Conservation (phyloP, 2,888 invertebrate species). For the Microctonus hyperodae region DNA sequence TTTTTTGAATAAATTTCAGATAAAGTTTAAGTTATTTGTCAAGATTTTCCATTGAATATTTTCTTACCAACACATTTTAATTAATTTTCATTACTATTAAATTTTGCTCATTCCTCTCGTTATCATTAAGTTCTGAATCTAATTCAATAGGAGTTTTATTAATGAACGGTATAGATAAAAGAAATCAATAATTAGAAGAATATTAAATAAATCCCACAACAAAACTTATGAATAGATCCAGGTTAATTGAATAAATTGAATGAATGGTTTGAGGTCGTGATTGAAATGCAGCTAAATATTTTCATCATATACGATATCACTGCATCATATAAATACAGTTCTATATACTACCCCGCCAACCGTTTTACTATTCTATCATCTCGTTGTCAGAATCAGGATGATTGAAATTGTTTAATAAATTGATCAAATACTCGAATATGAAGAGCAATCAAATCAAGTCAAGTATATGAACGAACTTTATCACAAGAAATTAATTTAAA, state of each 20-base stretch:
- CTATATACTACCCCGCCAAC: background rate
- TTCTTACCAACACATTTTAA: background rate
- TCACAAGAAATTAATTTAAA: too few species aligned
- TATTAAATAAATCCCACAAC: too few species aligned
- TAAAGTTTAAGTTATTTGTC: background rate
- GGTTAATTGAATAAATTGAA: too few species aligned
- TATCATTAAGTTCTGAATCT: background rate
- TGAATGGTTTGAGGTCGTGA: too few species aligned
- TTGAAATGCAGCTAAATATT: too few species aligned
- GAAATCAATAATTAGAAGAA: too few species aligned
- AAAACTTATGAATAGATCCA: too few species aligned
- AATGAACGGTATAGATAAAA: too few species aligned
- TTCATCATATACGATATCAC: too few species aligned
- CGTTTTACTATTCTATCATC: background rate
- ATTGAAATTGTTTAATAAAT: background rate
- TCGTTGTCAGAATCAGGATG: background rate
- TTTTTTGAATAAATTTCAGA: background rate
- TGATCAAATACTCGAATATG: background rate
- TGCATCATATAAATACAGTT: too few species aligned
- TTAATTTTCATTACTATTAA: background rate
- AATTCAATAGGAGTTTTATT: too few species aligned
- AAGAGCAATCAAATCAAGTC: background rate
- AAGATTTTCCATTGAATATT: background rate
- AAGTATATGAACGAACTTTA: background rate
- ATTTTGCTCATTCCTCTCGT: too few species aligned